Evolutionary conservation across 2,797 vertebrate species (phyloP).

Genomic region (Danio kyathit): DNA sequence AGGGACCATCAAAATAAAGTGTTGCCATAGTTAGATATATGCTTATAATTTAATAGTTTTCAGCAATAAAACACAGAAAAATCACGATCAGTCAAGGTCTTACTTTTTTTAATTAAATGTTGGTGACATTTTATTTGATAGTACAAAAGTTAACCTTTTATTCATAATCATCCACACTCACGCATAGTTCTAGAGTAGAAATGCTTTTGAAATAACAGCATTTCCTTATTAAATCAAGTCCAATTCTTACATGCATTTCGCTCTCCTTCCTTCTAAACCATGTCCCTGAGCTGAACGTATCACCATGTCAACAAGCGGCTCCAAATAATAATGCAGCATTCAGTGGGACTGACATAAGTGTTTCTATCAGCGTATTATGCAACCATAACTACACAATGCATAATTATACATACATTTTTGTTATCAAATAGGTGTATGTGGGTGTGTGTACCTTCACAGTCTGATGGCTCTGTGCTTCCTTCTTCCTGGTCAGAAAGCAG

Average conservation of each 20-base stretch:
- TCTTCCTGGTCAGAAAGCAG: conserved; percentile 78
- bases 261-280: not conserved
- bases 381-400: not conserved
- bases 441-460: conserved; percentile 77
- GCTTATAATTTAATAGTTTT: not conserved
- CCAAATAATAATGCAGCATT: conserved; percentile 3
- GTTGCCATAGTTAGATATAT: not conserved
- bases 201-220: not conserved
- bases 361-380: not conserved
- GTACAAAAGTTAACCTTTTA: not conserved
- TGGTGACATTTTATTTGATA: not conserved
- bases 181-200: not conserved
- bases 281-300: not conserved
- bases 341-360: not conserved
- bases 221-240: not conserved
- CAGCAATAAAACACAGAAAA: too few species aligned
- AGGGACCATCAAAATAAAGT: too few species aligned
- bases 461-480: conserved; percentile 78
- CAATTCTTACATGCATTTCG: not conserved
- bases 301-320: not conserved
- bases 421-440: not conserved
- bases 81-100: not conserved
- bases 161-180: not conserved
- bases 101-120: not conserved
- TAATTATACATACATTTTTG: not conserved